Conservation (phyloP, 1,140 invertebrate genomes). For the Zaprionus tsacasi region DNA sequence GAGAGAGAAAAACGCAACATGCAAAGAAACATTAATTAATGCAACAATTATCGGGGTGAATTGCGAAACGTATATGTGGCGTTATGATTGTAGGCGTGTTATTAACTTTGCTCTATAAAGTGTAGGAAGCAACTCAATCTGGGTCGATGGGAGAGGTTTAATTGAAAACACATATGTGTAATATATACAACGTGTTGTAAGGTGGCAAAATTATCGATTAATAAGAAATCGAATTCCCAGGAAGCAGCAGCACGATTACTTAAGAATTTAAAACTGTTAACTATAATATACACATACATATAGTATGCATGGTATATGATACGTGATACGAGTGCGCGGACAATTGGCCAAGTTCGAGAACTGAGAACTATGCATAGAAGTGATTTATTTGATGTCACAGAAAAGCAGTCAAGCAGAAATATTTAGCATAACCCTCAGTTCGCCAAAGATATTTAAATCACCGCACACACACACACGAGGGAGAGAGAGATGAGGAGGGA, state of each 20-base stretch:
- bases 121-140: neutral
- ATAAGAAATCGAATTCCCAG: neutral
- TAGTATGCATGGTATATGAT: neutral
- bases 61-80: neutral
- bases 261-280: neutral
- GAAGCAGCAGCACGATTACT: conserved; percentile 37
- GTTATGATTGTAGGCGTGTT: neutral
- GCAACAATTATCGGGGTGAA: neutral
- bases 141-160: neutral
- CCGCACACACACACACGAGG: conserved; percentile 6
- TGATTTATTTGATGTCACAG: conserved; percentile 82
- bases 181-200: neutral
- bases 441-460: conserved; percentile 70
- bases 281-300: too few species aligned
- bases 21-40: neutral
- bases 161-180: neutral
- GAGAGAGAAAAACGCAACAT: neutral
- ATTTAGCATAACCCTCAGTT: conserved; percentile 77
- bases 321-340: neutral
- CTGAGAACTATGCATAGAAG: conserved; percentile 72
- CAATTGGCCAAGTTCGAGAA: conserved; percentile 41
- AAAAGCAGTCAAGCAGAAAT: conserved; percentile 82
- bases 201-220: neutral
- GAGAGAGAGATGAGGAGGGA: neutral
- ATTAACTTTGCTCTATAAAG: neutral